Percentiles rank a stretch among this genome's conserved stretches.
Conservation (phyloP, 2,888 invertebrate genomes). For the Sminthurides aquaticus region DNA sequence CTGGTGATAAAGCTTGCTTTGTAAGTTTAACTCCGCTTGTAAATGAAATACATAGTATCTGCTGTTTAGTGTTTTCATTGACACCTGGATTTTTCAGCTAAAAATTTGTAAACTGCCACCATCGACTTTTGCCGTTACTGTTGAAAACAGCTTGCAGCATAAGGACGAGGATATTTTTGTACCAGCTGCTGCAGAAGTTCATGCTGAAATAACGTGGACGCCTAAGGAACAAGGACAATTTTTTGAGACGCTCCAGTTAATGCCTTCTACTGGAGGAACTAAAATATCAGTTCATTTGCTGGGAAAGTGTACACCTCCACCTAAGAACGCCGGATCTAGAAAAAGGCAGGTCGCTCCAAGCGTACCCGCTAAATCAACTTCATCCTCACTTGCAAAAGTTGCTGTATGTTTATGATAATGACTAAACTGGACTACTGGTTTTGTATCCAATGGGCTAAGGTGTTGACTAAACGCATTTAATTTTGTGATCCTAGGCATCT, state of each 20-base stretch:
- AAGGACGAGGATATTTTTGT: conserved; percentile 10
- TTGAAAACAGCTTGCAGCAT: not conserved
- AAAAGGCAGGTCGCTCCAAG: not conserved
- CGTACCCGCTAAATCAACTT: not conserved
- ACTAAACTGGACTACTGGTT: not conserved
- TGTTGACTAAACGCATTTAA: not conserved
- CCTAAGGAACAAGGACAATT: conserved; percentile 19
- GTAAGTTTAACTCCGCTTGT: too few relatives aligned
- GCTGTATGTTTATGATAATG: not conserved
- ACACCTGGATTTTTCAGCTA: conserved; percentile 17
- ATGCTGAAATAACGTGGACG: conserved; percentile 15
- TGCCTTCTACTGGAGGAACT: conserved; percentile 13
- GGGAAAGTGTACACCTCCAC: conserved; percentile 17
- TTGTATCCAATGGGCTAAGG: too few relatives aligned
- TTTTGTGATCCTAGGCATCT: not conserved
- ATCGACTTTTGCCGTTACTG: conserved; percentile 3
- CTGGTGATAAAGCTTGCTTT: conserved; percentile 15
- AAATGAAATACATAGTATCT: not conserved
- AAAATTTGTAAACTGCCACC: conserved; percentile 16
- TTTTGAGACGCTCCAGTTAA: conserved; percentile 21
- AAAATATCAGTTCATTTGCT: conserved; percentile 21
- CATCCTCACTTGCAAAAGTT: not conserved
- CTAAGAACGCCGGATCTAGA: not conserved
- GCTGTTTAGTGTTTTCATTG: not conserved
- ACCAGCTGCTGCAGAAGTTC: conserved; percentile 2